Evolutionary conservation across 1,140 invertebrate species (phyloP).

Genomic region (Heliconius eleuchia): DNA sequence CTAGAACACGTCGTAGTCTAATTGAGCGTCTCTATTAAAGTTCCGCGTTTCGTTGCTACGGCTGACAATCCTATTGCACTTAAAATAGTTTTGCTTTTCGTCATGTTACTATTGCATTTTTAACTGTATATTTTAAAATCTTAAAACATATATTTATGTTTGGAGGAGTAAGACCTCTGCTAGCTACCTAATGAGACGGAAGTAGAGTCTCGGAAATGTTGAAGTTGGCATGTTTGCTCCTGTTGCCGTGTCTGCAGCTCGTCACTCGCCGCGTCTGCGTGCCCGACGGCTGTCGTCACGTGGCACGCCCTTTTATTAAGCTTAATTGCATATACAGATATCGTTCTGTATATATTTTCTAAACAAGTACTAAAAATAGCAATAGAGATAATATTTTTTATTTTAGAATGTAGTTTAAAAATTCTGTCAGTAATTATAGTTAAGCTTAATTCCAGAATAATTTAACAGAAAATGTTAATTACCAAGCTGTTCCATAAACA

Average conservation of each 20-base stretch:
- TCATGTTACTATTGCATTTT: neutral
- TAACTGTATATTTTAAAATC: neutral
- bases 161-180: neutral
- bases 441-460: neutral
- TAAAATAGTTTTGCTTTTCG: neutral
- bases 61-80: neutral
- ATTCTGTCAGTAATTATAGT: neutral
- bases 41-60: conserved; percentile 31
- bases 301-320: too few species aligned
- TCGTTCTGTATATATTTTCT: too few species aligned
- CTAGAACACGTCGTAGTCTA: conserved; percentile 39
- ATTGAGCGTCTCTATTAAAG: conserved; percentile 36
- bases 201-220: conserved; percentile 39
- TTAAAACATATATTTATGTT: neutral
- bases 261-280: conserved; percentile 34
- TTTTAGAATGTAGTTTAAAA: neutral
- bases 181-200: neutral
- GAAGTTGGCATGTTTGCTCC: conserved; percentile 37
- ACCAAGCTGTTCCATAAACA: neutral
- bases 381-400: too few species aligned
- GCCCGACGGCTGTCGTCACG: conserved; percentile 17
- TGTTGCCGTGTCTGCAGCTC: conserved; percentile 33
- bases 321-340: too few species aligned
- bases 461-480: neutral
- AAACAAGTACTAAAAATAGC: too few species aligned